phyloP scores from a whole-genome alignment of 2,113 vertebrate genomes.

The Micromys minutus region DNA sequence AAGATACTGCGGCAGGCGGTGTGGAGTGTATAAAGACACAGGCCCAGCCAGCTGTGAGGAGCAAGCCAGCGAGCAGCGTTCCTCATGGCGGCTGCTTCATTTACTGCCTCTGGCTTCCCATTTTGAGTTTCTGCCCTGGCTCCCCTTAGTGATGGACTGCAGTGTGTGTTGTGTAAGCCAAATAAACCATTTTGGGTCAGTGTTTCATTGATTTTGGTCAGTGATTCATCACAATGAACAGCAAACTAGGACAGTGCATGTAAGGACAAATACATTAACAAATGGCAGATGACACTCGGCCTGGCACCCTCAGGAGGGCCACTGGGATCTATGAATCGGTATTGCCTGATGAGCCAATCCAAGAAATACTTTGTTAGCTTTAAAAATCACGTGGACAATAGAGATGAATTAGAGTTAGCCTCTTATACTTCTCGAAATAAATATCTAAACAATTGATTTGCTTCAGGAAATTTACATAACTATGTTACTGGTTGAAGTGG shows the following conservation, averaged over 20 bases:
- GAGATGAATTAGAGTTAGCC: background rate
- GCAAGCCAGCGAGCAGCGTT: background rate
- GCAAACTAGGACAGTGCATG: background rate
- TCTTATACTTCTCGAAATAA: background rate
- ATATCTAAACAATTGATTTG: background rate
- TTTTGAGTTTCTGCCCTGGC: background rate
- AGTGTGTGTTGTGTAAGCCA: background rate
- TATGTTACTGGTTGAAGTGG: background rate
- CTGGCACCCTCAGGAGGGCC: background rate
- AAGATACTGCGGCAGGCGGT: background rate
- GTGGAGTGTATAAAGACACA: background rate
- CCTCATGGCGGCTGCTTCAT: background rate
- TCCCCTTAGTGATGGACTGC: background rate
- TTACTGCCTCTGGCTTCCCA: background rate
- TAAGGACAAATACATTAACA: background rate
- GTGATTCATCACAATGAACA: background rate
- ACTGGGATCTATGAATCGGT: background rate
- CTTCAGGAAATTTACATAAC: background rate
- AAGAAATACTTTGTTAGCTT: constrained; percentile 7
- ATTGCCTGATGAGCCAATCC: background rate
- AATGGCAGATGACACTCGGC: background rate
- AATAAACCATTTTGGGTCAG: background rate
- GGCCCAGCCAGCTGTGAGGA: background rate
- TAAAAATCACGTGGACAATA: background rate
- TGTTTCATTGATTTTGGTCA: background rate